Conservation (phyloP, 2,113 vertebrate species). For the Microtus montanus region DNA sequence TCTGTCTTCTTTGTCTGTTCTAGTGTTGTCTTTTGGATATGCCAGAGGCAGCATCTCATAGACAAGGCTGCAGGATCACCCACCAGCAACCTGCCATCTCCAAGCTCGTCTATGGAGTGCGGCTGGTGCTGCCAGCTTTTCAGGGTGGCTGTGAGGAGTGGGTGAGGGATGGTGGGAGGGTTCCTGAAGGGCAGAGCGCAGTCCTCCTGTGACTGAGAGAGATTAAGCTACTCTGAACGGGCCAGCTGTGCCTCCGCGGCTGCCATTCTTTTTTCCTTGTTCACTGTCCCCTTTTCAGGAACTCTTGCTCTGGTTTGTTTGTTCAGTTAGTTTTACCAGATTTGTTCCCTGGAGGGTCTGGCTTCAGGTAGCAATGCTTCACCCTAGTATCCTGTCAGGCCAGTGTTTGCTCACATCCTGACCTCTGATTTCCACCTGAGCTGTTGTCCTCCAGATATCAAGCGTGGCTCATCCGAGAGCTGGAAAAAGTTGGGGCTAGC, state of each 20-base stretch:
- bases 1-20: not conserved
- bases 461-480: not conserved
- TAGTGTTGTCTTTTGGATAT: not conserved
- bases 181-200: not conserved
- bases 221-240: not conserved
- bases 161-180: not conserved
- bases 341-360: not conserved
- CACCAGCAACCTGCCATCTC: not conserved
- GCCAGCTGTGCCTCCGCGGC: slow-evolving; percentile 39
- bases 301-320: not conserved
- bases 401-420: not conserved
- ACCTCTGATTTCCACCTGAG: not conserved
- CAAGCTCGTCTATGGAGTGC: not conserved
- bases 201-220: not conserved
- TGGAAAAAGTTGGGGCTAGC: not conserved
- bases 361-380: not conserved
- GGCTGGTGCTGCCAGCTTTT: not conserved
- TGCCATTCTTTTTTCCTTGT: not conserved
- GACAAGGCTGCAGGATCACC: accelerated
- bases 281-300: not conserved
- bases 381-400: not conserved
- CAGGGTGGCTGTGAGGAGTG: not conserved
- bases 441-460: not conserved
- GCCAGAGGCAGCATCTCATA: not conserved
- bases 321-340: not conserved